These are phyloP conservation scores for Leptinotarsa texana DNA, from an alignment of 1,140 invertebrate genomes.

Conservation along the genomic window DNA sequence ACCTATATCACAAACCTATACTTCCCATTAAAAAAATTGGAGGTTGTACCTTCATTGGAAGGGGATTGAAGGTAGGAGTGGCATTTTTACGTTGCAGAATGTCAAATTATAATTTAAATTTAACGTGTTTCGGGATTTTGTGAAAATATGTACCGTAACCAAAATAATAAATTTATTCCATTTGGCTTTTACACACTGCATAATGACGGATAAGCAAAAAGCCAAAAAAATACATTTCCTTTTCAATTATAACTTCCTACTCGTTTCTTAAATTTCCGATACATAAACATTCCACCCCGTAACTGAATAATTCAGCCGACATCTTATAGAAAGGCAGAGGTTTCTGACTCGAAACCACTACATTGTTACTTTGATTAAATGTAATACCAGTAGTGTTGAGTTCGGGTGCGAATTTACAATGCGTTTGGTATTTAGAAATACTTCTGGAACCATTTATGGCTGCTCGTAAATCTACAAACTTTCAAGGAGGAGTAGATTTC, in stretches of 20 bases:
- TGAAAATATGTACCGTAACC: too few relatives aligned
- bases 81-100: too few relatives aligned
- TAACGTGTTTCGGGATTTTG: too few relatives aligned
- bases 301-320: slow-evolving; percentile 36
- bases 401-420: slow-evolving; percentile 27
- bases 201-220: too few relatives aligned
- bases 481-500: slow-evolving; percentile 25
- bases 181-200: too few relatives aligned
- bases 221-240: too few relatives aligned
- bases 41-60: too few relatives aligned
- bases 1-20: too few relatives aligned
- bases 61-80: too few relatives aligned
- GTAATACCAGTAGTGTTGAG: slow-evolving; percentile 24
- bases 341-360: slow-evolving; percentile 33
- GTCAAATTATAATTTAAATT: too few relatives aligned
- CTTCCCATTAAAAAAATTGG: too few relatives aligned
- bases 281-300: slow-evolving; percentile 30
- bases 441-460: slow-evolving; percentile 29
- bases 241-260: not conserved
- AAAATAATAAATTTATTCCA: too few relatives aligned
- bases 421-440: slow-evolving; percentile 31
- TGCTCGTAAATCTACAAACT: slow-evolving; percentile 27
- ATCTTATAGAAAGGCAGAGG: slow-evolving; percentile 34
- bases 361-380: slow-evolving; percentile 28
- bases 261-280: not conserved